A percentile compares a stretch with the other conserved stretches of the same genome.
phyloP scores from a whole-genome alignment of 2,888 invertebrate species.

The Druceiella hillmani region DNA sequence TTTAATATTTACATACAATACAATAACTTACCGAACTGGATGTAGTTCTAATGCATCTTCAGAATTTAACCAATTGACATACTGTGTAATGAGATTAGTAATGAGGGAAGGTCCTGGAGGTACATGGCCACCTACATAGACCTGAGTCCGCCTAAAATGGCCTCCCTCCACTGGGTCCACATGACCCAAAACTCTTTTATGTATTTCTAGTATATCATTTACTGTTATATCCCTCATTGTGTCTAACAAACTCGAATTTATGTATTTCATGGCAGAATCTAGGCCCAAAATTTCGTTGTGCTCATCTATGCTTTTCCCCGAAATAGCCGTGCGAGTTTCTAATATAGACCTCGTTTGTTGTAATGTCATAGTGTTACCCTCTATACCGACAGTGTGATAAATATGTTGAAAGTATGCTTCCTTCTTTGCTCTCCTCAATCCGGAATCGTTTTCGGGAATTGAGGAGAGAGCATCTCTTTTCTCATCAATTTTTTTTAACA shows the following conservation, averaged over 20 bases:
- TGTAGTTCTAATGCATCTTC: slow-evolving; percentile 81
- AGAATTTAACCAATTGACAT: slow-evolving; percentile 90
- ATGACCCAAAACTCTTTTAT: slow-evolving; percentile 87
- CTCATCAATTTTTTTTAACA: slow-evolving; percentile 73
- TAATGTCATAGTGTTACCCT: slow-evolving; percentile 95
- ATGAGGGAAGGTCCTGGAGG: slow-evolving; percentile 87
- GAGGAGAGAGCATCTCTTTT: slow-evolving; percentile 77
- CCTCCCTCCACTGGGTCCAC: slow-evolving; percentile 93
- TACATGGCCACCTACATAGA: slow-evolving; percentile 92
- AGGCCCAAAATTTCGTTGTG: slow-evolving; percentile 95
- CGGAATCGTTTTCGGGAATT: slow-evolving; percentile 74
- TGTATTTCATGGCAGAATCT: slow-evolving; percentile 92
- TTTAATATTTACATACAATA: too few relatives aligned
- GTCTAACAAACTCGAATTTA: slow-evolving; percentile 74
- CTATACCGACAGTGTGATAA: slow-evolving; percentile 95
- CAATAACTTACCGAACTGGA: slow-evolving; percentile 64
- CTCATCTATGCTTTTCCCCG: slow-evolving; percentile 90
- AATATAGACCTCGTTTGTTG: slow-evolving; percentile 87
- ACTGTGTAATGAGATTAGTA: slow-evolving; percentile 75
- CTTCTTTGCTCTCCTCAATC: slow-evolving; percentile 81
- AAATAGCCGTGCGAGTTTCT: slow-evolving; percentile 73
- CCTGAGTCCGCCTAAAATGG: slow-evolving; percentile 79
- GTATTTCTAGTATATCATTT: slow-evolving; percentile 87
- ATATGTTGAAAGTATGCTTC: slow-evolving; percentile 96
- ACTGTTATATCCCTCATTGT: slow-evolving; percentile 73